Base-by-base conservation (phyloP, 1,140 invertebrate species). In the Drosophila navojoa region DNA sequence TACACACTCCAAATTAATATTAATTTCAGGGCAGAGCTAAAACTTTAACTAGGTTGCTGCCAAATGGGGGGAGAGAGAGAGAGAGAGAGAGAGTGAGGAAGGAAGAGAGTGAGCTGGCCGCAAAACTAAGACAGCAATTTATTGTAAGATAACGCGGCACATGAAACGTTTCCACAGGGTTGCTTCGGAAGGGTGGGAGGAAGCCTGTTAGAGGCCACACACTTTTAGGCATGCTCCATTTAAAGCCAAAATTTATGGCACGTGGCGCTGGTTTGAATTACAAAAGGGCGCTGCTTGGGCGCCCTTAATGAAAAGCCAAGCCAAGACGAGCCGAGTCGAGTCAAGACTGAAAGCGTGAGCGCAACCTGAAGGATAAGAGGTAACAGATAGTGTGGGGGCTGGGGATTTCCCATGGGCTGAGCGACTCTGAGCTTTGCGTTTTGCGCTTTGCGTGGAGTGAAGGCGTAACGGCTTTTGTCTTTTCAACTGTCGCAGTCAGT, bases 1-100 rank as follows among this genome's bases (percentile, higher is more conserved):
- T 76, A 79, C 68, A 84, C 64, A 79, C 77, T 79, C 72, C 76
- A 85, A 84, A 84, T 84, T 84, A 84, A 84, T 84, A 84, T 84
- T 77, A 84, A 84, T 84, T 84, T 77, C 40, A 50, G 35, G 42
- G 16, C 47, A 9, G 45, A 13, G 45, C 38, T 16, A 29, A 70
- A 74, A 70, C 53, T 70, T 74, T 61, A 44, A 44, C 57, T 35
- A 38, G 19, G 50, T 29, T 49, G 50, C 60, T 16, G 27, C n/a
- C 9, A 47, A 61, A 27, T 60, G 63, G 27, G 58, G 22, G 10
- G 27, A 5, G 25, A 29, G 27, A 53, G 4, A 1, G 7, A 15
- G n/a, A 4, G 2, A 1, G 32, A 19, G 45, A 11, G 22, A 13
- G n/a, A 25, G 29, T 11, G 19, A 27, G 22, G 4, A 10, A 25